Base-by-base conservation (phyloP, 2,888 invertebrate species). In the Cataglyphis livida region DNA sequence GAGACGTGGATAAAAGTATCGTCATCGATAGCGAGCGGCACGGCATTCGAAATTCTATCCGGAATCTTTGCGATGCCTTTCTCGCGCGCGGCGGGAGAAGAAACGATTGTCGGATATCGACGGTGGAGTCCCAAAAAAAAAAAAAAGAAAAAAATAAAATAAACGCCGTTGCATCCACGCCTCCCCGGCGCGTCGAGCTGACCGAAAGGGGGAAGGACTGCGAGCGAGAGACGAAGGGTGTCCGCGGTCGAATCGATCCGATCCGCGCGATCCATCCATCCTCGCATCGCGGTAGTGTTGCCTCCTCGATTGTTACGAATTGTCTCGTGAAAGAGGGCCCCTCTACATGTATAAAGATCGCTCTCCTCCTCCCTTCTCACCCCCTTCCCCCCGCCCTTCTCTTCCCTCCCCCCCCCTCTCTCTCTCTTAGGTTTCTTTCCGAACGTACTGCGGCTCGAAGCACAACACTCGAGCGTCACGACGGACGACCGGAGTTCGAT, bases 401-500 rank as follows among this genome's bases (percentile, higher is more conserved):
- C 61, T 61, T 68, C 41, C 38, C 59, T 35, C n/a, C 41, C 25
- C 32, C 73, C 64, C 68, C 25, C 7, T 0, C n/a, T n/a, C n/a
- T n/a, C 21, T 0, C 21, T 21, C 21, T 21, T 0, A n/a, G 51
- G 3, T 62, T 79, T 54, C 65, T 70, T 76, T 12, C 32, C 65
- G 81, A 88, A 78, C 85, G 88, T 75, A 85, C 86, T 84, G 62
- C 54, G 84, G 76, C 82, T 84, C 87, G 88, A 87, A 91, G 86
- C 88, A 91, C 87, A 91, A 90, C 90, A 90, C 90, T 91, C 87
- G 88, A 89, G 84, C 73, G 75, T 65, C 83, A 59, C 79, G 88
- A 88, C 84, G 54, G 65, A 81, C 61, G 54, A 44, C 48, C 64
- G 81, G 84, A 82, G 86, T 85, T 89, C 92, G 91, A 92, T 93